Evolutionary conservation across 2,797 vertebrate species (phyloP), one percentile per base, ranked within the genome.

Genomic region (Streptopelia turtur): DNA sequence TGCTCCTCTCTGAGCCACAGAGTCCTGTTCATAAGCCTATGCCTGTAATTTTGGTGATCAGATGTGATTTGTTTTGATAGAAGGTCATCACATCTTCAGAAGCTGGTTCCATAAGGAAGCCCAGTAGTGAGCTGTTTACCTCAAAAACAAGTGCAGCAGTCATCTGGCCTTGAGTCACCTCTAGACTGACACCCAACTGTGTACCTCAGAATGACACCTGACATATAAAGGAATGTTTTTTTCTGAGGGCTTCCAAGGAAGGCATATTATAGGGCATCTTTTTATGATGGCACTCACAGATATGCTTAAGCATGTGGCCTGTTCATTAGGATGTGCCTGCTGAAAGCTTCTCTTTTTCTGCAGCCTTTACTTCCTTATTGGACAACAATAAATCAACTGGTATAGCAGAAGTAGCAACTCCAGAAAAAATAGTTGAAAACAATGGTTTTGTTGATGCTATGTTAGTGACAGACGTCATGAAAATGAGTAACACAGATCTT

Each of bases 311-410:
- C 45, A 25, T 47, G 43, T 10, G 13, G 30, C 69, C 30, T 88
- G 16, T 71, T 88, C 47, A 41, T 41, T 25, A 35, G 55, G 41
- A 33, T 55, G 25, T 87, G 43, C 52, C 77, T 11, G 37, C 41
- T 83, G 37, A 64, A 83, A 57, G 33, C 41, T 83, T 69, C 20
- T 83, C 55, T 90, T 83, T 86, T 91, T 74, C 71, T 91, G 17
- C 85, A 99, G 98, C 96, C 16, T 98, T 99, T 83, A 98, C 98
- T 80, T 98, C 97, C 50, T 98, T 99, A 60, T 83, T 99, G 97
- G 98, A 99, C 96, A 99, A 99, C 75, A 98, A 99, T 97, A 96
- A 95, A 65, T 98, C 98, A 61, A 98, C 98, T 4, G 98, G 98
- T 11, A 76, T 98, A 86, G 83, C 98, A 9, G 98, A 99, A 89